Percentiles rank a stretch among this genome's conserved stretches.
These are phyloP conservation scores for Achroia grisella DNA, from an alignment of 1,140 invertebrate species.

Conservation along the genomic window DNA sequence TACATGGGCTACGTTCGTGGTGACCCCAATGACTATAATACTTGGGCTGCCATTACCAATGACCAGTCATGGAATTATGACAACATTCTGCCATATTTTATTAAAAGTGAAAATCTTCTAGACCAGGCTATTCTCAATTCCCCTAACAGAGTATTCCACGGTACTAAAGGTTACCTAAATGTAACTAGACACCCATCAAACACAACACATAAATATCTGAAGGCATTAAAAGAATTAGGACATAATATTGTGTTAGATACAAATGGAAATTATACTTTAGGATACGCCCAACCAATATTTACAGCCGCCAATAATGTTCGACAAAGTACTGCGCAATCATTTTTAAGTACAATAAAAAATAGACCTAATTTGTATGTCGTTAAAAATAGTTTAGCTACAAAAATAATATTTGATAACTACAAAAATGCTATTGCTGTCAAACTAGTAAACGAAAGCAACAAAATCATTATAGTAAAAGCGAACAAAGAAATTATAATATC, in stretches of 20 bases:
- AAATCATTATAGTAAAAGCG: slow-evolving; percentile 60
- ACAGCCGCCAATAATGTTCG: slow-evolving; percentile 4
- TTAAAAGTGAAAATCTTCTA: background rate
- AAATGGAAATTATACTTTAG: slow-evolving; percentile 5
- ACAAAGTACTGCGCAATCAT: slow-evolving; percentile 75
- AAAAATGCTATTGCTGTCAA: slow-evolving; percentile 76
- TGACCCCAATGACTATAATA: slow-evolving; percentile 7
- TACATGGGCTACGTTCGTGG: slow-evolving; percentile 11
- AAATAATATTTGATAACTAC: slow-evolving; percentile 73
- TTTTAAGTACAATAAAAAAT: slow-evolving; percentile 69
- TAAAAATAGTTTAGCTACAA: slow-evolving; percentile 51
- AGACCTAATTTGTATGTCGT: slow-evolving; percentile 70
- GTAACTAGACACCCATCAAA: slow-evolving; percentile 1
- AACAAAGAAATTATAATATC: slow-evolving; percentile 76
- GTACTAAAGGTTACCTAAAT: slow-evolving; percentile 5
- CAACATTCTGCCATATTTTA: slow-evolving; percentile 1
- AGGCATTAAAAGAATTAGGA: slow-evolving; percentile 7
- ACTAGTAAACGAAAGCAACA: slow-evolving; percentile 44
- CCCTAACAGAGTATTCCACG: slow-evolving; percentile 2
- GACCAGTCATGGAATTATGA: slow-evolving; percentile 13
- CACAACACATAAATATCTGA: slow-evolving; percentile 1
- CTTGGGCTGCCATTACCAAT: slow-evolving; percentile 6
- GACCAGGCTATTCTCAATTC: background rate
- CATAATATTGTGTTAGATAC: slow-evolving; percentile 1
- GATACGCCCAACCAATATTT: background rate